Evolutionary conservation across 2,888 invertebrate species (phyloP), one percentile per base, ranked within the genome.

Genomic region (Cybosia mesomella): DNA sequence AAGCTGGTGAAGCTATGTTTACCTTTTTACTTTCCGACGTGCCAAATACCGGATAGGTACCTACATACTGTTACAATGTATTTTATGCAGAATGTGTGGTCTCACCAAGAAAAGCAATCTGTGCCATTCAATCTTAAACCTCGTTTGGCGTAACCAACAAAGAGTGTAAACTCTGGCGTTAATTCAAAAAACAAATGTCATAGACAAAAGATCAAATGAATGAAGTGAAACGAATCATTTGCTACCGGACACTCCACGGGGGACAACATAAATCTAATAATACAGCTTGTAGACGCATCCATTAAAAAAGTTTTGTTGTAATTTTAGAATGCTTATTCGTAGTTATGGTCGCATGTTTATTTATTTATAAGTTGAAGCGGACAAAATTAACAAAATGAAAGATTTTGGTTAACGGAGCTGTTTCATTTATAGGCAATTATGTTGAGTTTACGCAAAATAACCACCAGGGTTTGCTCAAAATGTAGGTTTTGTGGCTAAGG

Each of bases 171-270:
- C 49, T n/a, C n/a, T 43, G n/a, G 49, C 9, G 49, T 49, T 49
- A 60, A 11, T 43, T 53, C 24, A 28, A 55, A 39, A 39, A 57
- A 15, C 70, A 71, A 57, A 32, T 9, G 8, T 15, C 13, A 34
- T 57, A 66, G 49, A 67, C 61, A 66, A 39, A 21, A 36, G 53
- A 58, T 24, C 13, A 13, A 58, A 39, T 15, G 28, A 36, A 54
- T 18, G 13, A 28, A 21, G 64, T 70, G 77, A 64, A 60, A 68
- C 76, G 49, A 77, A 77, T 79, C 58, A 68, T 60, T 36, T 39
- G 77, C 80, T 76, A 76, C 80, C 65, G 80, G 63, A 43, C 34
- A 59, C 49, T n/a, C 69, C 15, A 54, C 67, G 54, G 80, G 77
- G 60, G 58, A 64, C 32, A 24, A 61, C 22, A 21, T 21, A 58